Base-by-base conservation (phyloP, 2,797 vertebrate species). In the Adrianichthys oophorus region DNA sequence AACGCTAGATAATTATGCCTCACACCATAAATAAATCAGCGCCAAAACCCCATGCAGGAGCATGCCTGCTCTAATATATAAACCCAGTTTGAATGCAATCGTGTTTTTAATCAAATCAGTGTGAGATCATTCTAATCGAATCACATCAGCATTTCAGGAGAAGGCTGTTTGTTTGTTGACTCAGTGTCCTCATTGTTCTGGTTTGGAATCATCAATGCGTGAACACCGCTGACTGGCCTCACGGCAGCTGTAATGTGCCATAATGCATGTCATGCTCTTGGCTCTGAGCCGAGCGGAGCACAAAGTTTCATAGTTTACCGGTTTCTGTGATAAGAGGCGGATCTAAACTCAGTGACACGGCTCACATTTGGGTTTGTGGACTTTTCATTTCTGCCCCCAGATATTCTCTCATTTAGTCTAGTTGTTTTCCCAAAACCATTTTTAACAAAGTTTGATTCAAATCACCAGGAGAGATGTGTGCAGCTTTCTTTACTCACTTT, bases 211-310 rank as follows among this genome's bases (percentile, higher is more conserved):
- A 67, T 52, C 56, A 56, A 69, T 64, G 55, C 56, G 68, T 49
- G 78, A 77, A 79, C 74, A 62, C 68, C 56, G 24, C 53, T n/a
- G 56, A 23, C 62, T 54, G 71, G 61, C 63, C 63, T 72, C 74
- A 76, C 69, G 57, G 57, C 42, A 3, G 68, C 63, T 63, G 70
- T 74, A 59, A 73, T 60, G 75, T 40, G 49, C 72, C 60, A 54
- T 87, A 87, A 88, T 86, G 67, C 59, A 53, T 74, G 83, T 82
- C 82, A 81, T 72, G 78, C 80, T 52, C 79, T 80, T 66, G 83
- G 78, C 70, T 45, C 7, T 0, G 8, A 46, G 62, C 67, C 78
- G 42, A 18, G 46, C 40, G 21, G 18, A 16, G n/a, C 2, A 2
- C 56, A 47, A 45, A 8, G 15, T 62, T 72, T 54, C 18, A 57